These are phyloP conservation scores for Brachyistius frenatus DNA, from an alignment of 2,113 vertebrate genomes.

Conservation along the genomic window DNA sequence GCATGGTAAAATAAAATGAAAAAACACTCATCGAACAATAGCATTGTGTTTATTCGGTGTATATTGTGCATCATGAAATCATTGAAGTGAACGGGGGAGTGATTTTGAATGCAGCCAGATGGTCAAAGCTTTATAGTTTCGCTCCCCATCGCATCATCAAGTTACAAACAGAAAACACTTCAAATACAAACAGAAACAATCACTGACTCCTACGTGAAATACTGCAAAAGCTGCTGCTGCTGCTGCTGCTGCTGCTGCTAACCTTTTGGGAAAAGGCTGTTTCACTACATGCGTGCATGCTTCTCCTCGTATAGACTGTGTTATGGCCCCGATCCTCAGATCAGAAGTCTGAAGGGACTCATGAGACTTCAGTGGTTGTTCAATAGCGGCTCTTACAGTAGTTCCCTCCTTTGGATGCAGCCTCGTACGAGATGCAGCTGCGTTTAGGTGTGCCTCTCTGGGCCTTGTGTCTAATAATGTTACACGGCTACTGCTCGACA, in stretches of 20 bases:
- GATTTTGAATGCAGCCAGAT: no score
- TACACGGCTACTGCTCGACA: slow-evolving; percentile 82
- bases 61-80: no score
- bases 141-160: background rate
- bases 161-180: background rate
- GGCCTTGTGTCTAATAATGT: slow-evolving; percentile 78
- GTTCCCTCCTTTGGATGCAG: slow-evolving; percentile 75
- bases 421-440: slow-evolving; percentile 77
- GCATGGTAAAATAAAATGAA: no score
- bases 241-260: background rate
- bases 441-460: slow-evolving; percentile 72
- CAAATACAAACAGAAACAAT: background rate
- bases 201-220: background rate
- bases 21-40: no score
- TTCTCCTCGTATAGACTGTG: slow-evolving; percentile 6
- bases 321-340: slow-evolving; percentile 7
- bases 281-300: background rate
- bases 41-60: no score
- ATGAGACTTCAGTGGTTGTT: background rate
- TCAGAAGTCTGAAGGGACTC: slow-evolving; percentile 37
- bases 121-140: no score
- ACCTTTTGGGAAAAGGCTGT: background rate
- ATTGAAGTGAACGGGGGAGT: no score
- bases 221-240: background rate
- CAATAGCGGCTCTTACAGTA: slow-evolving; percentile 77